Evolutionary conservation across 2,888 invertebrate species (phyloP).

Genomic region (Monochamus alternatus): DNA sequence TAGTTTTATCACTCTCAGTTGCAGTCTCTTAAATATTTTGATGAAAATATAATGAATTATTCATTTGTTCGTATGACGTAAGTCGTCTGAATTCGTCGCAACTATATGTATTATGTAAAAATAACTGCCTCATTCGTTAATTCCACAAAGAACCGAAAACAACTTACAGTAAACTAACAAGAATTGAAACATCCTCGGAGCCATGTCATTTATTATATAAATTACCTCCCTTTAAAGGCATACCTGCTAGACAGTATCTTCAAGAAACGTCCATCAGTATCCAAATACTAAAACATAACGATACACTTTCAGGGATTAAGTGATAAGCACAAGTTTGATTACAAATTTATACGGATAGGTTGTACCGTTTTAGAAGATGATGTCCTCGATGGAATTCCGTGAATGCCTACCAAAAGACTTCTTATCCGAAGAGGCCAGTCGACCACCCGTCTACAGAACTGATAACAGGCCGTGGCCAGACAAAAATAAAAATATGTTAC

Average conservation of each 20-base stretch:
- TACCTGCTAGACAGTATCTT: constrained; percentile 2
- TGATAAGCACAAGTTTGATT: constrained; percentile 26
- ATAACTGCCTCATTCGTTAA: no score
- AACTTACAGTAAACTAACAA: not conserved
- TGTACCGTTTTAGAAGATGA: constrained; percentile 26
- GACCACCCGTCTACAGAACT: constrained; percentile 28
- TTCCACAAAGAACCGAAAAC: not conserved
- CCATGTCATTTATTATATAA: constrained; percentile 10
- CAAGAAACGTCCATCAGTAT: constrained; percentile 10
- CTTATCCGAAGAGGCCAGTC: constrained; percentile 33
- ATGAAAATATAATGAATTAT: no score
- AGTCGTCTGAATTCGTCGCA: no score
- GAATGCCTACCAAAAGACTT: constrained; percentile 29
- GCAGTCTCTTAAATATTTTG: no score
- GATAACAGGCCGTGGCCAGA: constrained; percentile 26
- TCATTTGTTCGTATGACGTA: no score
- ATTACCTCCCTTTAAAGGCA: constrained; percentile 5
- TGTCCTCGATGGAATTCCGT: constrained; percentile 33
- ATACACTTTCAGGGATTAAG: constrained; percentile 33
- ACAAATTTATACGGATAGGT: constrained; percentile 14
- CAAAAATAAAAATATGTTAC: constrained; percentile 32
- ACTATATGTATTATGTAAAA: no score
- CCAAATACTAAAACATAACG: constrained; percentile 25
- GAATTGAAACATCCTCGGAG: not conserved
- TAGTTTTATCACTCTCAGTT: no score